Evolutionary conservation across 2,113 vertebrate species (phyloP).

Genomic region (Phaetusa simplex): DNA sequence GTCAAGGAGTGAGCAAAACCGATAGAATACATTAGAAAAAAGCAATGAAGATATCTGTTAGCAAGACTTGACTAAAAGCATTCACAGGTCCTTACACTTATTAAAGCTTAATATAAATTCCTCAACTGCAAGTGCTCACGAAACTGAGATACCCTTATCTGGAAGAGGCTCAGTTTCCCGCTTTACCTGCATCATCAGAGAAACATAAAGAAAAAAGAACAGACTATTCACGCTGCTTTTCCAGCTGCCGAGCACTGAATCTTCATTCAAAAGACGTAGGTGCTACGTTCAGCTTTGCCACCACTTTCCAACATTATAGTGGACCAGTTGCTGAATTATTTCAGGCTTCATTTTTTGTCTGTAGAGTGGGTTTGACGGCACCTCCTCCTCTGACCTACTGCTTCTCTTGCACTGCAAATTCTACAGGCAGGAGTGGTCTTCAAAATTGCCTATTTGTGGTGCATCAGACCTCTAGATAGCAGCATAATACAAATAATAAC

Average conservation of each 20-base stretch:
- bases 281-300: not conserved
- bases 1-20: not conserved
- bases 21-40: not conserved
- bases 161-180: not conserved
- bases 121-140: not conserved
- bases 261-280: not conserved
- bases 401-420: not conserved
- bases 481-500: conserved; percentile 44
- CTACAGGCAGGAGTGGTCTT: not conserved
- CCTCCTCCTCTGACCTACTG: not conserved
- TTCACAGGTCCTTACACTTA: not conserved
- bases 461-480: conserved; percentile 31
- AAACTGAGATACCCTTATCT: not conserved
- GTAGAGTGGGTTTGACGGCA: not conserved
- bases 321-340: not conserved
- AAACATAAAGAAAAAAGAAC: not conserved
- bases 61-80: not conserved
- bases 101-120: not conserved
- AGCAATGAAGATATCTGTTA: not conserved
- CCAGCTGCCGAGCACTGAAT: not conserved
- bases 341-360: not conserved
- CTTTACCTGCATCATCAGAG: not conserved
- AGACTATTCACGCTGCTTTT: not conserved
- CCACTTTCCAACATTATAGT: not conserved
- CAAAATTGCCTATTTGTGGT: not conserved